A percentile compares a stretch with the other conserved stretches of the same genome.
These are phyloP conservation scores for Ashinkailepas kermadecensis DNA, from an alignment of 2,888 invertebrate species.

Conservation along the genomic window DNA sequence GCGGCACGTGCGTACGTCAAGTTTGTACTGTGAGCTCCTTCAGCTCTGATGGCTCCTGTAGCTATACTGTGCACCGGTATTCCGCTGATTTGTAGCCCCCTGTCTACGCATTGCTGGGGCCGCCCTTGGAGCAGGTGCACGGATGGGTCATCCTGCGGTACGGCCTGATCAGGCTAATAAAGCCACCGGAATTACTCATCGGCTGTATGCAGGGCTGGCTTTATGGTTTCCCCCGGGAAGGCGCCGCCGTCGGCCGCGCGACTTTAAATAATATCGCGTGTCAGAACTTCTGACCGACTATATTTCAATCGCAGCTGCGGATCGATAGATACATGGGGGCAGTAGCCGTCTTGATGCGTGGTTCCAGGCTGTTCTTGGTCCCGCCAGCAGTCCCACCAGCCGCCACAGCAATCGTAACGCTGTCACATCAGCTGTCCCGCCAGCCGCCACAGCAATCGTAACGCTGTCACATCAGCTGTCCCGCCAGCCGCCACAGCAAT, in stretches of 20 bases:
- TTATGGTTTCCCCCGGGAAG: neutral
- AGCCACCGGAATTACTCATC: conserved; percentile 9
- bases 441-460: too few relatives aligned
- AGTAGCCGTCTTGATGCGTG: too few relatives aligned
- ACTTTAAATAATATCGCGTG: conserved; percentile 18
- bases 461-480: too few relatives aligned
- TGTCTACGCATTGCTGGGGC: neutral
- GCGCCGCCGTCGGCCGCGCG: neutral
- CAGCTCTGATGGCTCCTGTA: too few relatives aligned
- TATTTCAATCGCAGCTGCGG: neutral
- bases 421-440: too few relatives aligned
- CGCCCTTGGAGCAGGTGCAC: neutral
- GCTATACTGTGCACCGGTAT: too few relatives aligned
- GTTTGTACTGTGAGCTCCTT: too few relatives aligned
- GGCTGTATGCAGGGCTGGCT: neutral
- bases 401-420: too few relatives aligned
- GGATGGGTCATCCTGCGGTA: neutral
- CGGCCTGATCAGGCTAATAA: neutral
- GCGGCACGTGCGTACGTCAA: too few relatives aligned
- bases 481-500: too few relatives aligned
- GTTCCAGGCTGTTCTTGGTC: too few relatives aligned
- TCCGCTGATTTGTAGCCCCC: neutral
- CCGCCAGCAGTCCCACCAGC: too few relatives aligned
- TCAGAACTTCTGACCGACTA: neutral
- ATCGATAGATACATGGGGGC: neutral